A percentile compares a stretch with the other conserved stretches of the same genome.
Evolutionary conservation across 2,888 invertebrate species (phyloP).

Genomic region (Dicyrtoma fusca): DNA sequence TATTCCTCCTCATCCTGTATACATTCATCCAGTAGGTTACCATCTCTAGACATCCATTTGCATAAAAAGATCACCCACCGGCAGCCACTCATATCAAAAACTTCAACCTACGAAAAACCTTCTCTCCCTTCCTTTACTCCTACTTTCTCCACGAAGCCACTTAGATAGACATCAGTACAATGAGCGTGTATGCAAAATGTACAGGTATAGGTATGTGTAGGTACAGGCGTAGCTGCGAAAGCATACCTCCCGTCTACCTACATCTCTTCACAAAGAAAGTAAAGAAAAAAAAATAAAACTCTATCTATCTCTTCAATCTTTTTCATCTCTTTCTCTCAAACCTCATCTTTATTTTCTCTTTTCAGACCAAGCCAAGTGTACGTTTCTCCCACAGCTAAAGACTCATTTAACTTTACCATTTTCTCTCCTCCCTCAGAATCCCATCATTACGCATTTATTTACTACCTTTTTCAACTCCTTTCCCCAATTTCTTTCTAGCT

Average conservation of each 20-base stretch:
- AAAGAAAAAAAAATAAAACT: too few species aligned
- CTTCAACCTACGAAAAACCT: neutral
- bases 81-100: neutral
- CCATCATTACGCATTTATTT: neutral
- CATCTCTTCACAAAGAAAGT: too few species aligned
- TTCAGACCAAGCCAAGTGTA: too few species aligned
- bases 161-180: too few species aligned
- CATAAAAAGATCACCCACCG: conserved; percentile 34
- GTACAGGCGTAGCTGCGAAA: too few species aligned
- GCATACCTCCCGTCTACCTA: too few species aligned
- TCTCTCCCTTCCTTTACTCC: neutral
- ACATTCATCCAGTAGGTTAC: conserved; percentile 19
- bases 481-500: neutral
- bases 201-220: too few species aligned
- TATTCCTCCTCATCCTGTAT: conserved; percentile 24
- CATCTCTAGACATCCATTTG: conserved; percentile 25
- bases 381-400: neutral
- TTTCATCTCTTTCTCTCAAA: too few species aligned
- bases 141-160: too few species aligned
- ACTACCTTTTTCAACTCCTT: neutral
- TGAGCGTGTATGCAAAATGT: too few species aligned
- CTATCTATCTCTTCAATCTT: too few species aligned
- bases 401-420: neutral
- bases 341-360: too few species aligned
- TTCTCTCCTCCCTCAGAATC: neutral